Evolutionary conservation across 1,140 invertebrate genomes (phyloP).

Genomic region (Melipona quadrifasciata): DNA sequence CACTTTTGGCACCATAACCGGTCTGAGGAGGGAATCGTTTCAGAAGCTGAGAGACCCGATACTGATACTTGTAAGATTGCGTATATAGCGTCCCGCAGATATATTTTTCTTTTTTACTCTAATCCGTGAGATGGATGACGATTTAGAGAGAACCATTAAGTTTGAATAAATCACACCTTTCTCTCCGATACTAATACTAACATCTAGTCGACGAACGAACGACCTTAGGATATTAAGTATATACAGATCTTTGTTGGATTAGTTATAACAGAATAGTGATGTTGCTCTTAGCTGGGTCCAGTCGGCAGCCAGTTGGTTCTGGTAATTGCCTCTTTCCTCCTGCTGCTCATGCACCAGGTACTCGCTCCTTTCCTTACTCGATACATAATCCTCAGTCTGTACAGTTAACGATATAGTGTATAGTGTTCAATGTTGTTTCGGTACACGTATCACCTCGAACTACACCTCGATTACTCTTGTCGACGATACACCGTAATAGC

Average conservation of each 20-base stretch:
- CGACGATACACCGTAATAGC: slow-evolving; percentile 24
- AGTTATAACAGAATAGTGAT: slow-evolving; percentile 73
- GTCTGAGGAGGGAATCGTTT: slow-evolving; percentile 60
- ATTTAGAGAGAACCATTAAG: slow-evolving; percentile 34
- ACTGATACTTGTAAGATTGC: slow-evolving; percentile 53
- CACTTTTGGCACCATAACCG: slow-evolving; percentile 56
- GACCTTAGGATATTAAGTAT: slow-evolving; percentile 39
- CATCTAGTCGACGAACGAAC: neutral
- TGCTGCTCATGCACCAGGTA: slow-evolving; percentile 79
- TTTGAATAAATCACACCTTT: slow-evolving; percentile 40
- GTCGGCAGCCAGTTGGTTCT: slow-evolving; percentile 77
- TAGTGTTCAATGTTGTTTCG: slow-evolving; percentile 42
- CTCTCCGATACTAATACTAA: neutral
- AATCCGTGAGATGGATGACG: slow-evolving; percentile 6
- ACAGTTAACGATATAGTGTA: slow-evolving; percentile 34
- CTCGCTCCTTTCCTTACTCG: slow-evolving; percentile 68
- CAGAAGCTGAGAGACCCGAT: slow-evolving; percentile 62
- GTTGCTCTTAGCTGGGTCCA: slow-evolving; percentile 78
- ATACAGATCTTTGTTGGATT: slow-evolving; percentile 46
- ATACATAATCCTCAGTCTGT: slow-evolving; percentile 54
- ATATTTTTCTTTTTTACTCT: neutral
- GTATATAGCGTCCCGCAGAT: slow-evolving; percentile 11
- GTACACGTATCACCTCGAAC: neutral
- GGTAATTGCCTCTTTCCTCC: slow-evolving; percentile 77
- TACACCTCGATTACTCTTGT: neutral